Conservation (phyloP, 2,113 vertebrate species). For the Mus spicilegus region DNA sequence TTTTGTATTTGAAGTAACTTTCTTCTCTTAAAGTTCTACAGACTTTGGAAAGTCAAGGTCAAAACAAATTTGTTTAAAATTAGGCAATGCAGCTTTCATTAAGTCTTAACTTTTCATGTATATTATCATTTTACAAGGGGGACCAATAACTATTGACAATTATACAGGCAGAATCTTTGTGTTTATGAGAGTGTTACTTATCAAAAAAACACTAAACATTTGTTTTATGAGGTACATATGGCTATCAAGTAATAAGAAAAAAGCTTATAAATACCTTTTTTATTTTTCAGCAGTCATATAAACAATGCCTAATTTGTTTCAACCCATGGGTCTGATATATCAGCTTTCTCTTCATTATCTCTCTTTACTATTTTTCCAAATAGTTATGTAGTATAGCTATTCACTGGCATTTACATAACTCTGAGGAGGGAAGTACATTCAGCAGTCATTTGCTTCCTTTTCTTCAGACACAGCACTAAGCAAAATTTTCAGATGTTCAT, state of each 20-base stretch:
- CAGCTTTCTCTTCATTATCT: constrained; percentile 39
- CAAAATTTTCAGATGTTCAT: constrained; percentile 25
- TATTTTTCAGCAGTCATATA: constrained; percentile 51
- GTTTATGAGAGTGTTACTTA: constrained; percentile 69
- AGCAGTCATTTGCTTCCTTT: background rate
- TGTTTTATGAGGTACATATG: constrained; percentile 79
- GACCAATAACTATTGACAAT: constrained; percentile 52
- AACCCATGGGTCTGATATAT: constrained; percentile 57
- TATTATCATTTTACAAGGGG: constrained; percentile 41
- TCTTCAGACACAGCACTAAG: background rate
- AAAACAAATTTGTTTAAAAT: constrained; percentile 64
- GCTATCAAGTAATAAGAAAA: constrained; percentile 77
- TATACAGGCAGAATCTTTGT: constrained; percentile 26
- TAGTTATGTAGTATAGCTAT: background rate
- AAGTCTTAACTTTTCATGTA: constrained; percentile 64
- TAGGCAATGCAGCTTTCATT: constrained; percentile 58
- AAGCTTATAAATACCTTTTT: constrained; percentile 50
- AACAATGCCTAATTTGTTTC: constrained; percentile 73
- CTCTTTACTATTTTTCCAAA: background rate
- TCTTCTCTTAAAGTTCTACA: constrained; percentile 46
- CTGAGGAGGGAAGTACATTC: background rate
- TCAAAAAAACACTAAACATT: constrained; percentile 74
- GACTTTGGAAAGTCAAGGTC: constrained; percentile 80
- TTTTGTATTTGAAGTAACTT: constrained; percentile 60
- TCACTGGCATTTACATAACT: constrained; percentile 46